These are phyloP conservation scores for Sciurus carolinensis DNA, from an alignment of 2,797 vertebrate genomes.

Conservation along the genomic window DNA sequence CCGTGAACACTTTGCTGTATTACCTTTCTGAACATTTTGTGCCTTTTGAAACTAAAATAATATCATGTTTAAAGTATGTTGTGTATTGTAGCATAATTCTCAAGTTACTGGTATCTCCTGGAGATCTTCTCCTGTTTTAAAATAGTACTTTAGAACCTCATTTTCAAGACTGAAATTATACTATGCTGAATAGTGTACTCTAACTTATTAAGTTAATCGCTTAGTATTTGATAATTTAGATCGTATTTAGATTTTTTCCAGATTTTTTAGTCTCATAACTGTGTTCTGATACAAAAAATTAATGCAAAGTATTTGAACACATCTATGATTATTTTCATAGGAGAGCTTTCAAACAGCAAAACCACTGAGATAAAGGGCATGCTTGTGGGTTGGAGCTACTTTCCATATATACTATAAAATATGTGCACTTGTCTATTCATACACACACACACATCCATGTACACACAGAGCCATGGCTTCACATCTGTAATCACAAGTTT, in stretches of 20 bases:
- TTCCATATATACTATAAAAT: slow-evolving; percentile 9
- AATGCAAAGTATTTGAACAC: background rate
- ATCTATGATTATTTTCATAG: background rate
- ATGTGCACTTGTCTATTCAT: background rate
- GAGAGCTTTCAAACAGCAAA: background rate
- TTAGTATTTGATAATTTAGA: background rate
- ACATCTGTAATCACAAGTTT: background rate
- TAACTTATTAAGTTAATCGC: background rate
- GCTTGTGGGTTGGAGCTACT: background rate
- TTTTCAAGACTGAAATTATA: background rate
- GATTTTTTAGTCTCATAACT: background rate
- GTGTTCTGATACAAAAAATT: background rate
- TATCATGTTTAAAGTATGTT: background rate
- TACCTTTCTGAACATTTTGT: background rate
- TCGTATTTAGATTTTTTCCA: background rate
- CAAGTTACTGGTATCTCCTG: background rate
- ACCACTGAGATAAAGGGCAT: background rate
- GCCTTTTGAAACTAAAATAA: background rate
- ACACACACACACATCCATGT: no score
- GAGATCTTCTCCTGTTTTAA: slow-evolving; percentile 13
- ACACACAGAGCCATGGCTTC: no score
- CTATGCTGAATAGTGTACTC: background rate
- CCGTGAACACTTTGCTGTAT: background rate
- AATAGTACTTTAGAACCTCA: background rate
- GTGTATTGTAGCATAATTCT: background rate